Base-by-base conservation (phyloP, 2,113 vertebrate genomes). In the Grus americana region DNA sequence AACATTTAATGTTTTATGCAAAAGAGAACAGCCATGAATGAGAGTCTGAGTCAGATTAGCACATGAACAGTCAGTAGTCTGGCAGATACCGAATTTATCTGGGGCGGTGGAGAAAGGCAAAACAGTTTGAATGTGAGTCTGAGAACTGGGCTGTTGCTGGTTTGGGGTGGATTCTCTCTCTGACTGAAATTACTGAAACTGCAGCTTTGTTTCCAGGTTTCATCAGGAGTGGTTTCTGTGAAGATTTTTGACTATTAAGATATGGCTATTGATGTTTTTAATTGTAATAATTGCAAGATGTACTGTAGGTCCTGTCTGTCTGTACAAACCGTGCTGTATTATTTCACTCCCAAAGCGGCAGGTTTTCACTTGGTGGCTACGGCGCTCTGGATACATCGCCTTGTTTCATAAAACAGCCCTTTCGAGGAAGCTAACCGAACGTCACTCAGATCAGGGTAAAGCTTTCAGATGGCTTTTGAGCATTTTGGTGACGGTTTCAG, bases 21-120 rank as follows among this genome's bases (percentile, higher is more conserved):
- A 88, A 93, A 74, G 87, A 79, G 66, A 79, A 2, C 78, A 63
- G 90, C 70, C 84, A 4, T 90, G 92, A 90, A 92, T 93, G 85
- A 88, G 87, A n/a, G 73, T 16, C 92, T 79, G 93, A 58, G 93
- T 72, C 47, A 58, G 90, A 92, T 95, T 92, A 94, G 95, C 96
- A 94, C 95, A 95, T 92, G 91, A 95, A 92, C 95, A 92, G 80
- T 78, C 71, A 11, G 3, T 5, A 23, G 63, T 78, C 92, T 96
- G 96, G 83, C 95, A 96, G 90, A 89, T 73, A 86, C 0, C 9
- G 5, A 66, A 78, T 92, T 93, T 90, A 86, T 88, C 86, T 78
- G 76, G 68, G 76, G 47, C 8, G 0, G 20, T 57, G 74, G 82
- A 79, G 71, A 86, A 86, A 66, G 46, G 79, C 30, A 72, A 49